phyloP scores from a whole-genome alignment of 2,113 vertebrate species.

The Theristicus caerulescens region DNA sequence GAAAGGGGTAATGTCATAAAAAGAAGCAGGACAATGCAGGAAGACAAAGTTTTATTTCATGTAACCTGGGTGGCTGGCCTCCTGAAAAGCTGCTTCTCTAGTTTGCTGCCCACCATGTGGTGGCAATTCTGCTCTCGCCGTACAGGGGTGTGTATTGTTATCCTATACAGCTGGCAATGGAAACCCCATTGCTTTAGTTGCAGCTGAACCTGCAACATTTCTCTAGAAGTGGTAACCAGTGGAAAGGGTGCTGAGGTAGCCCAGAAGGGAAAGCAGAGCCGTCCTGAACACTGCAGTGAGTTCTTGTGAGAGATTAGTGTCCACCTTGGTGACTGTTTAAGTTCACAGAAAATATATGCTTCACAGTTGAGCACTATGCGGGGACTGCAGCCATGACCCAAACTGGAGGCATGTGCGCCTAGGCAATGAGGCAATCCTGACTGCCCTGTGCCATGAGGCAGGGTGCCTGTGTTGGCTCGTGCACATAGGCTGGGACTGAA shows the following conservation, averaged over 20 bases:
- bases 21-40: neutral
- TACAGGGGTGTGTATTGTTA: neutral
- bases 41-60: neutral
- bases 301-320: neutral
- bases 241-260: neutral
- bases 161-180: neutral
- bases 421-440: neutral
- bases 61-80: neutral
- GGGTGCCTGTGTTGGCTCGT: neutral
- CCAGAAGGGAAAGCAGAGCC: neutral
- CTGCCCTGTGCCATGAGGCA: neutral
- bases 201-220: neutral
- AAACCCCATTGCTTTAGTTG: neutral
- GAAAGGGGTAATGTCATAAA: neutral
- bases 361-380: neutral
- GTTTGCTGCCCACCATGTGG: neutral
- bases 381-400: neutral
- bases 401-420: rapidly evolving
- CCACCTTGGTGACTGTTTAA: neutral
- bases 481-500: neutral
- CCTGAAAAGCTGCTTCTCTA: neutral
- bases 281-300: neutral
- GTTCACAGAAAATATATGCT: neutral
- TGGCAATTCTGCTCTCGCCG: neutral
- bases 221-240: neutral